These are phyloP conservation scores for Amblyjoppa fuscipennis DNA, from an alignment of 2,888 invertebrate species.

Conservation along the genomic window DNA sequence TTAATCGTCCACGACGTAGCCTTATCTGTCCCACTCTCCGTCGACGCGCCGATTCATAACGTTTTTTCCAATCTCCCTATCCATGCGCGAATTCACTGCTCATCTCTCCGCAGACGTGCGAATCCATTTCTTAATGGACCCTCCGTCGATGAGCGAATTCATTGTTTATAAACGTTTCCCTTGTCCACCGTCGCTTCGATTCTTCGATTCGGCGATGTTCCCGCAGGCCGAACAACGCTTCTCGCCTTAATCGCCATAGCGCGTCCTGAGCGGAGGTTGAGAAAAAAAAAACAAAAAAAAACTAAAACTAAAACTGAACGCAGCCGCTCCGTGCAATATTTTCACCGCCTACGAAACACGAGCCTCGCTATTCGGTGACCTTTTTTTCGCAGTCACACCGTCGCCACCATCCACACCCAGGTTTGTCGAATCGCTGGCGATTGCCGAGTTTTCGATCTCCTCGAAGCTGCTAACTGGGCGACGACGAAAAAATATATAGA, in stretches of 20 bases:
- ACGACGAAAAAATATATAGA: background rate
- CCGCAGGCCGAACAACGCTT: background rate
- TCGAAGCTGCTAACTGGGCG: background rate
- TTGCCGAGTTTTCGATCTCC: background rate
- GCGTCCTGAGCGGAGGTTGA: background rate
- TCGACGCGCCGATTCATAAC: too few species aligned
- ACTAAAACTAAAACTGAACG: background rate
- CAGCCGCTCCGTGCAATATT: background rate
- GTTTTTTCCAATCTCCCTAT: too few species aligned
- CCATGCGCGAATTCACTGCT: too few species aligned
- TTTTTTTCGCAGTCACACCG: background rate
- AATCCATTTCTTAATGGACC: too few species aligned
- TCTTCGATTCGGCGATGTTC: background rate
- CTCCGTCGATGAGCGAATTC: background rate
- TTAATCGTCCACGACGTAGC: background rate
- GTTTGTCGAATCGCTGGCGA: background rate
- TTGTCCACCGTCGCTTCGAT: background rate
- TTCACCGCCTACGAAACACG: background rate
- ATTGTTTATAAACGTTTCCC: background rate
- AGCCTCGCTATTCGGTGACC: background rate
- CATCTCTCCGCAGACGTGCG: too few species aligned
- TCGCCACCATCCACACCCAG: conserved; percentile 31
- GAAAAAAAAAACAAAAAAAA: background rate
- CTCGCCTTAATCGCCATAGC: conserved; percentile 31
- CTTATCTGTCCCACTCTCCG: background rate